Conservation (phyloP, 2,888 invertebrate species). For the Oligia latruncula region DNA sequence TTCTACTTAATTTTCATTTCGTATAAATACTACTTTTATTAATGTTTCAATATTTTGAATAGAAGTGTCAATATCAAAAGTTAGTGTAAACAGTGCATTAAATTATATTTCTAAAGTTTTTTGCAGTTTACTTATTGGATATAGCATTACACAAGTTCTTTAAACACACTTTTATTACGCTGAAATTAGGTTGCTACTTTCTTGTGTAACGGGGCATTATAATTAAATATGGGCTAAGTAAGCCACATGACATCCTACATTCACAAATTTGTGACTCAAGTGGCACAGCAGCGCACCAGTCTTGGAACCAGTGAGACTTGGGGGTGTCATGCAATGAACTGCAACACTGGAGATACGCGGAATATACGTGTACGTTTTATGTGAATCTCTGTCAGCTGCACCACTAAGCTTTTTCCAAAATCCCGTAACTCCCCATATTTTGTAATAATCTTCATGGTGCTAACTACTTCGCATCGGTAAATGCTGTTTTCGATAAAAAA, state of each 20-base stretch:
- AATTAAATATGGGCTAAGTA: background rate
- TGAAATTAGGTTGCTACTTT: background rate
- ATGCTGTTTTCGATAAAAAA: background rate
- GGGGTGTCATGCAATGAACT: background rate
- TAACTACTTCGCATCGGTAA: background rate
- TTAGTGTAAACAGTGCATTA: background rate
- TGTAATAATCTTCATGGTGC: background rate
- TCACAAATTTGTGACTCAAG: too few relatives aligned
- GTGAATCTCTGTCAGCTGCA: background rate
- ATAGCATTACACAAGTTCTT: background rate
- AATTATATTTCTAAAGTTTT: conserved; percentile 1
- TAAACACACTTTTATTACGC: background rate
- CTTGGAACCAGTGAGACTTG: background rate
- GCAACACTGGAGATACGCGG: too few relatives aligned
- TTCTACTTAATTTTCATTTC: conserved; percentile 11
- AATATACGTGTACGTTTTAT: background rate
- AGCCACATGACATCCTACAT: background rate
- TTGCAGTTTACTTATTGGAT: background rate
- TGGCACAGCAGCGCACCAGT: background rate
- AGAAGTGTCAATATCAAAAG: background rate
- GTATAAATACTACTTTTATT: background rate
- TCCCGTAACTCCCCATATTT: background rate
- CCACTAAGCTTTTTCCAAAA: background rate
- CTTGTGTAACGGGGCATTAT: background rate
- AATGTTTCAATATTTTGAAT: background rate